Percentiles rank a stretch among this genome's conserved stretches.
phyloP scores from a whole-genome alignment of 2,888 invertebrate species.

The Drosophila neotestacea region DNA sequence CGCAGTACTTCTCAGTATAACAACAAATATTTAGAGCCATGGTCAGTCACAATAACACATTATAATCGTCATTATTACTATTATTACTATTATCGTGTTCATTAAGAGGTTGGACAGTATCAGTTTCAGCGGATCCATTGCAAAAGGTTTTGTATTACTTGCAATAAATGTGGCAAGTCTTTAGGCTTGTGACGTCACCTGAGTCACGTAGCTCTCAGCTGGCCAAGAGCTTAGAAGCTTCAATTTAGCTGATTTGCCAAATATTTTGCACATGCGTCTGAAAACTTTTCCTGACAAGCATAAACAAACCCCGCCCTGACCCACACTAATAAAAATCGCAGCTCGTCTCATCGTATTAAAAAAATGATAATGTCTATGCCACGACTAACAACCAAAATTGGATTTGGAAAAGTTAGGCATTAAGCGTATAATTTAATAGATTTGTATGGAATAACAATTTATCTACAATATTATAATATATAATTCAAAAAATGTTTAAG shows the following conservation, averaged over 20 bases:
- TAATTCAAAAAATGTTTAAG: too few relatives aligned
- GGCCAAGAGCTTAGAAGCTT: slow-evolving; percentile 13
- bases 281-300: slow-evolving; percentile 21
- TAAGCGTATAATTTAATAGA: too few relatives aligned
- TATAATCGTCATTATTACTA: slow-evolving; percentile 5
- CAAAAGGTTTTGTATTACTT: slow-evolving; percentile 59
- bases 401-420: not conserved
- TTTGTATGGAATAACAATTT: too few relatives aligned
- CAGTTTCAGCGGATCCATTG: slow-evolving; percentile 54
- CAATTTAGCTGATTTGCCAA: slow-evolving; percentile 44
- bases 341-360: too few relatives aligned
- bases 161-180: slow-evolving; percentile 16
- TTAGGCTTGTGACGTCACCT: slow-evolving; percentile 47
- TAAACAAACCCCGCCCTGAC: not conserved
- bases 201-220: slow-evolving; percentile 35
- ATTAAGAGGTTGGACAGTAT: slow-evolving; percentile 48
- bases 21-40: slow-evolving; percentile 40
- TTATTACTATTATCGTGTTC: slow-evolving; percentile 4
- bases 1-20: slow-evolving; percentile 23
- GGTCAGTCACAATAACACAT: slow-evolving; percentile 36
- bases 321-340: not conserved
- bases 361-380: too few relatives aligned
- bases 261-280: slow-evolving; percentile 35
- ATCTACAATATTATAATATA: too few relatives aligned
- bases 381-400: too few relatives aligned